Conservation (phyloP, 2,797 vertebrate genomes). For the Gymnocypris eckloni region DNA sequence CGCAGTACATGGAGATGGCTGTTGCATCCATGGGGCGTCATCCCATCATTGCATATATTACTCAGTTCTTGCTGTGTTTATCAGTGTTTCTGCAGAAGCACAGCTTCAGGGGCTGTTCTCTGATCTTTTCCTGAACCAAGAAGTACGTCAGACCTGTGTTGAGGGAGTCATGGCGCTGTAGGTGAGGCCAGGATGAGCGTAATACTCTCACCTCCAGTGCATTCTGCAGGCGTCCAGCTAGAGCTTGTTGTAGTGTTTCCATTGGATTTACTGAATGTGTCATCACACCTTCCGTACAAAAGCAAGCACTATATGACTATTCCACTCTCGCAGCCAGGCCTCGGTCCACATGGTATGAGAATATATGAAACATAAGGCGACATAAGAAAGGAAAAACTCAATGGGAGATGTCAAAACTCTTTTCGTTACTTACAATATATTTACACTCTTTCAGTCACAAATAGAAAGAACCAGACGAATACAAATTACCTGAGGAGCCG, state of each 20-base stretch:
- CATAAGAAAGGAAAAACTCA: background rate
- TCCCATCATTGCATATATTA: conserved; percentile 47
- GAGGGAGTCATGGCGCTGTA: conserved; percentile 37
- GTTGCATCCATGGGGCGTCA: conserved; percentile 38
- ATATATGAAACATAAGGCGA: conserved; percentile 11
- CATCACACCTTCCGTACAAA: conserved; percentile 8
- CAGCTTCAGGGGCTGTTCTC: conserved; percentile 36
- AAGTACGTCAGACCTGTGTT: conserved; percentile 45
- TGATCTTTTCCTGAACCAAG: conserved; percentile 49
- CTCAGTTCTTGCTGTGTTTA: conserved; percentile 53
- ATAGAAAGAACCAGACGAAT: conserved; percentile 7
- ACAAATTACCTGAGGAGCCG: conserved; percentile 2
- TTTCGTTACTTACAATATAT: conserved; percentile 8
- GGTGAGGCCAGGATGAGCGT: conserved; percentile 49
- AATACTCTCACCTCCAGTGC: conserved; percentile 37
- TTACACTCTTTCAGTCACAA: conserved; percentile 23
- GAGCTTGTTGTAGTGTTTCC: conserved; percentile 41
- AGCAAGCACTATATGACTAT: background rate
- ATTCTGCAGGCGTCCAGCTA: conserved; percentile 43
- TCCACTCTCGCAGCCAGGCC: background rate
- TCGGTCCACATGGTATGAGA: background rate
- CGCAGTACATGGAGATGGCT: conserved; percentile 35
- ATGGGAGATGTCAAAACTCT: conserved; percentile 13
- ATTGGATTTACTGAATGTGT: conserved; percentile 19
- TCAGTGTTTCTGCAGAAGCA: conserved; percentile 54